Conservation (phyloP, 2,888 invertebrate genomes). For the Ormia ochracea region DNA sequence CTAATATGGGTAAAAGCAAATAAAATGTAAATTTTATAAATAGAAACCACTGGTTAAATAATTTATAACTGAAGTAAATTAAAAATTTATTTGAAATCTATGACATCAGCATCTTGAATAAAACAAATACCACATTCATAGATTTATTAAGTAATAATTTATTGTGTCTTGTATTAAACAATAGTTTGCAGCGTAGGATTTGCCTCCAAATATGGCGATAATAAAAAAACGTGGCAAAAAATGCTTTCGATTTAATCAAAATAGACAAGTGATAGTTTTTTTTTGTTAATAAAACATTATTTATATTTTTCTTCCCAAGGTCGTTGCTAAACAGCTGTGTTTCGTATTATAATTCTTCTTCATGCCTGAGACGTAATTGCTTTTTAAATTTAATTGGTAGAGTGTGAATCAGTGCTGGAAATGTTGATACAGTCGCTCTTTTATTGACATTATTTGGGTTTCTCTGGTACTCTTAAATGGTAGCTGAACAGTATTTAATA, state of each 20-base stretch:
- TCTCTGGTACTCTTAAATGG: too few relatives aligned
- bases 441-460: too few relatives aligned
- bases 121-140: background rate
- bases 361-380: background rate
- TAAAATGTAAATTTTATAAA: background rate
- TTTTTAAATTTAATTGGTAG: background rate
- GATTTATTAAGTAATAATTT: slow-evolving; percentile 12
- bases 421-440: background rate
- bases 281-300: slow-evolving; percentile 23
- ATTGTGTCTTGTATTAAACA: background rate
- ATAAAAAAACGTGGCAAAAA: slow-evolving; percentile 4
- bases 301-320: slow-evolving; percentile 46
- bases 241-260: slow-evolving; percentile 3
- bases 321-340: slow-evolving; percentile 28
- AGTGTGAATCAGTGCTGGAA: background rate
- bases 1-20: background rate
- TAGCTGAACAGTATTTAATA: too few relatives aligned
- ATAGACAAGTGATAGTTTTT: slow-evolving; percentile 22
- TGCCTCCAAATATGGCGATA: slow-evolving; percentile 27
- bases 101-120: slow-evolving; percentile 16
- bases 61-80: background rate
- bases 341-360: background rate
- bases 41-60: background rate
- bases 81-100: slow-evolving; percentile 15
- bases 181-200: slow-evolving; percentile 31